Conservation (phyloP, 53 echinoderm and acorn worm genomes). For the Paracentrotus lividus region DNA sequence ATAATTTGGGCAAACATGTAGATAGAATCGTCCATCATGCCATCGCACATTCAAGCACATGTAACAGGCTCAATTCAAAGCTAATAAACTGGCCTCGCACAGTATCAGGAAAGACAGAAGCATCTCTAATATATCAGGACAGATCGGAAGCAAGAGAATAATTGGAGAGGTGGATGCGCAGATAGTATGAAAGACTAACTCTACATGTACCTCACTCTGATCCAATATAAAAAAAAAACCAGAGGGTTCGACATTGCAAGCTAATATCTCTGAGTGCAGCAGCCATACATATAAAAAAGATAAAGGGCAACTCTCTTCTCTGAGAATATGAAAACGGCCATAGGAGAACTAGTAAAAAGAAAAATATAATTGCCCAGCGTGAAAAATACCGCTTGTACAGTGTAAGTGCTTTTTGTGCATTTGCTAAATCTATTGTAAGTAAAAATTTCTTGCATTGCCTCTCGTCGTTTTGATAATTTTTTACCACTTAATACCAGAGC, state of each 20-base stretch:
- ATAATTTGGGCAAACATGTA: not conserved
- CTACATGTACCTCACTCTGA: not conserved
- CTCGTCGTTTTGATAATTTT: no score
- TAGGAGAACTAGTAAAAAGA: no score
- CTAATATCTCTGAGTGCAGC: conserved; percentile 10
- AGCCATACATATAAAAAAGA: not conserved
- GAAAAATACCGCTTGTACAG: no score
- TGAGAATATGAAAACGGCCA: not conserved
- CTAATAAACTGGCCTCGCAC: not conserved
- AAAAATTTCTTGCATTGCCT: no score
- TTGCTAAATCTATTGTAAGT: no score
- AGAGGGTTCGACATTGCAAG: not conserved
- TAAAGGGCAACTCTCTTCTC: not conserved
- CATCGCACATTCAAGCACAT: not conserved
- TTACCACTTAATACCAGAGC: no score
- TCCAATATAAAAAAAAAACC: not conserved
- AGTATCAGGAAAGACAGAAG: not conserved
- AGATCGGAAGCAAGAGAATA: conserved; percentile 12
- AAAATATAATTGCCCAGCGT: no score
- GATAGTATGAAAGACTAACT: not conserved
- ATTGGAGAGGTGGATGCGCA: conserved; percentile 7
- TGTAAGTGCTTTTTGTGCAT: no score
- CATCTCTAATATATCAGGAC: not conserved
- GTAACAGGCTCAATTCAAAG: not conserved
- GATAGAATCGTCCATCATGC: not conserved